Conservation (phyloP, 2,797 vertebrate species). For the Peromyscus melanophrys region DNA sequence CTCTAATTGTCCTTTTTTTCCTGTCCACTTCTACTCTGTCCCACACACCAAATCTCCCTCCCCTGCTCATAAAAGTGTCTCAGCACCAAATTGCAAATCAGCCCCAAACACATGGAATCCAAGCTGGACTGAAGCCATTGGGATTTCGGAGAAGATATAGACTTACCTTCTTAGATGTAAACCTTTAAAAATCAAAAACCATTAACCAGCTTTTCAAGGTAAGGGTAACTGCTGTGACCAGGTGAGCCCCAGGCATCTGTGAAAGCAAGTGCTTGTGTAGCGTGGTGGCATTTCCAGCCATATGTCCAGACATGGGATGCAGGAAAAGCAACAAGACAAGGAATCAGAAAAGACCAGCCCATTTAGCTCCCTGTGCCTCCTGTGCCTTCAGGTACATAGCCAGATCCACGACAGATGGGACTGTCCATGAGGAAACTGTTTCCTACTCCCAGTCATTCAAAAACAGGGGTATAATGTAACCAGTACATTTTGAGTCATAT, state of each 20-base stretch:
- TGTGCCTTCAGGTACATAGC: conserved; percentile 42
- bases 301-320: not conserved
- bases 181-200: conserved; percentile 66
- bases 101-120: not conserved
- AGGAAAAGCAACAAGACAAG: not conserved
- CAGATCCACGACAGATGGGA: conserved; percentile 13
- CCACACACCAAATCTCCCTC: not conserved
- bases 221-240: conserved; percentile 61
- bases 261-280: conserved; percentile 13
- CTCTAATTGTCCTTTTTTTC: conserved; percentile 23
- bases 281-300: not conserved
- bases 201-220: conserved; percentile 53
- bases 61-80: not conserved
- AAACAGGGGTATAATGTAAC: not conserved
- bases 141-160: not conserved
- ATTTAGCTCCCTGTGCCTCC: not conserved
- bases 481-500: not conserved
- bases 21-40: not conserved
- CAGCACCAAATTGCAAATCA: conserved; percentile 67
- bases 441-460: not conserved
- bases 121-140: not conserved
- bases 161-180: conserved; percentile 36
- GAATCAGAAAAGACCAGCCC: conserved; percentile 50
- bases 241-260: conserved; percentile 56
- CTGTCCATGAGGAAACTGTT: not conserved